Evolutionary conservation across 2,888 invertebrate species (phyloP).

Genomic region (Mythimna lalbum): DNA sequence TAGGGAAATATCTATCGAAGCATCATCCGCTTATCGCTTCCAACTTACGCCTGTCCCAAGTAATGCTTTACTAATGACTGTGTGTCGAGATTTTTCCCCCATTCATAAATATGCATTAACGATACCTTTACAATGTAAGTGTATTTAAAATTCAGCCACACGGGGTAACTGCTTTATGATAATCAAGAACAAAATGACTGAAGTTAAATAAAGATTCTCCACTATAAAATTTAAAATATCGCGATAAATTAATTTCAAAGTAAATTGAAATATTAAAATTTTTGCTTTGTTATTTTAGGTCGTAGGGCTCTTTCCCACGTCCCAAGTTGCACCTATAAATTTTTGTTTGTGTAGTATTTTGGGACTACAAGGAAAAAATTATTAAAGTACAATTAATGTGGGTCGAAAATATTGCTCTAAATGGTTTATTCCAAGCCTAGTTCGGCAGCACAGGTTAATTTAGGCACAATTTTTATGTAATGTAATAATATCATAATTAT

Average conservation of each 20-base stretch:
- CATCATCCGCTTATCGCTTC: conserved; percentile 35
- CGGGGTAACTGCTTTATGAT: conserved; percentile 47
- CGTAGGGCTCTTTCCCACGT: no score
- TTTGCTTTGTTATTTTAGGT: no score
- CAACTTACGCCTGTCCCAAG: conserved; percentile 68
- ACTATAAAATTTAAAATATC: conserved; percentile 7
- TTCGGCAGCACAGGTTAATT: no score
- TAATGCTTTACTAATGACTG: conserved; percentile 88
- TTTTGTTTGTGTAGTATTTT: no score
- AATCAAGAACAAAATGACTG: conserved; percentile 32
- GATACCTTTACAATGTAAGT: conserved; percentile 77
- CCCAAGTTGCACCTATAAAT: no score
- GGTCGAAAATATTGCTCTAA: no score
- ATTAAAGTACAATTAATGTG: no score
- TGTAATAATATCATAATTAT: no score
- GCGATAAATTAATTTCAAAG: not conserved
- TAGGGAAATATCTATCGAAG: not conserved
- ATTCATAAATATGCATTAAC: conserved; percentile 89
- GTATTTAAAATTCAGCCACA: conserved; percentile 78
- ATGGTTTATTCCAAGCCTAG: no score
- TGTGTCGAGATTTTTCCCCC: conserved; percentile 87
- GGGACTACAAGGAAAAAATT: no score
- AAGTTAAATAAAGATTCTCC: conserved; percentile 32
- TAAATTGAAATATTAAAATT: conserved; percentile 12
- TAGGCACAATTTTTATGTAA: no score